These are phyloP conservation scores for Sciurus carolinensis DNA, from an alignment of 2,797 vertebrate species.

Conservation along the genomic window DNA sequence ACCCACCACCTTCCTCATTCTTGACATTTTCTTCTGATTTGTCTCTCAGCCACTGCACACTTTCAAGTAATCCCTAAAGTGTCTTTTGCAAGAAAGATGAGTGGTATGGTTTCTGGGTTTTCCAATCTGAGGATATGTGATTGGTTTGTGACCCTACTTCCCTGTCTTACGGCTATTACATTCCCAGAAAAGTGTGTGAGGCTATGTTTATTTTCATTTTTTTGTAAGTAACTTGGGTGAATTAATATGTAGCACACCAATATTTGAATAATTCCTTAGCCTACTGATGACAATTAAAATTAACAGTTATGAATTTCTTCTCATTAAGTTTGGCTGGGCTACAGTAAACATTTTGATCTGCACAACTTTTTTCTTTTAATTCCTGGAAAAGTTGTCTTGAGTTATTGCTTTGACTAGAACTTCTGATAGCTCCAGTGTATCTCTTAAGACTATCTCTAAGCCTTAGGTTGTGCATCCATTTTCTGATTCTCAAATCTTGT, in stretches of 20 bases:
- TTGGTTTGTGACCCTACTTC: not conserved
- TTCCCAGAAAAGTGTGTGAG: not conserved
- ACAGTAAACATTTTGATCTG: conserved; percentile 20
- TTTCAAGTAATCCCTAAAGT: conserved; percentile 28
- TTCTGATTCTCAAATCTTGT: conserved; percentile 74
- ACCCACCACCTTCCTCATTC: not conserved
- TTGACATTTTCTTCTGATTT: conserved; percentile 25
- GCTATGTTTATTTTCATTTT: conserved; percentile 4
- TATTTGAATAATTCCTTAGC: conserved; percentile 53
- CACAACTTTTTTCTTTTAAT: not conserved
- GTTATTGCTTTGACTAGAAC: conserved; percentile 14
- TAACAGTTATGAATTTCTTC: conserved; percentile 32
- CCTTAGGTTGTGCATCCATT: conserved; percentile 59
- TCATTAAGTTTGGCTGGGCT: conserved; percentile 14
- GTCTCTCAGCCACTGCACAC: not conserved
- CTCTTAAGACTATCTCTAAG: conserved; percentile 62
- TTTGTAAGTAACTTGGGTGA: not conserved
- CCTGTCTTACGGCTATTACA: not conserved
- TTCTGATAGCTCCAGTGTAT: not conserved
- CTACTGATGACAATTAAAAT: conserved; percentile 27
- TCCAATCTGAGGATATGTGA: not conserved
- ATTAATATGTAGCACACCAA: not conserved
- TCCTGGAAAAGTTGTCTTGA: not conserved
- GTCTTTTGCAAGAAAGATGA: conserved; percentile 53
- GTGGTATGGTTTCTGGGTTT: not conserved